Conservation (phyloP, 2,797 vertebrate species). For the Molossus molossus region DNA sequence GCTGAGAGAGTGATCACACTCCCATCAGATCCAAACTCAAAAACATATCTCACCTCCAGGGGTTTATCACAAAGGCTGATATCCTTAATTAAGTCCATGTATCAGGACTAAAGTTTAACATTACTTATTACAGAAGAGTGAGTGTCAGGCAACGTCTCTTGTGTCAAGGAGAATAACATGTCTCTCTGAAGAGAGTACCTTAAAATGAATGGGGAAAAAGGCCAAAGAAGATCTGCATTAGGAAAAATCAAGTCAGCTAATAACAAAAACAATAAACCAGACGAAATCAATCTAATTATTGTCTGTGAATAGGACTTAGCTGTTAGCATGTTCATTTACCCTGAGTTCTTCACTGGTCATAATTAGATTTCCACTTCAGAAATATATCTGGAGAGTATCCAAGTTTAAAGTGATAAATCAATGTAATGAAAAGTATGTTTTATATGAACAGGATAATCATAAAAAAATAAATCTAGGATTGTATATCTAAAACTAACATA, state of each 20-base stretch:
- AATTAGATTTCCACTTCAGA: not conserved
- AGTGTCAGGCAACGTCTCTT: not conserved
- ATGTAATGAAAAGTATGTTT: not conserved
- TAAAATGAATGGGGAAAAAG: not conserved
- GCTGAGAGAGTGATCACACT: not conserved
- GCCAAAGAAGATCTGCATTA: not conserved
- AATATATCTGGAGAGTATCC: not conserved
- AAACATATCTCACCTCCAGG: not conserved
- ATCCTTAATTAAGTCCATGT: not conserved
- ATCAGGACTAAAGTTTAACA: not conserved
- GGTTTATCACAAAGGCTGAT: not conserved
- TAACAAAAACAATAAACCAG: not conserved
- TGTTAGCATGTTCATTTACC: not conserved
- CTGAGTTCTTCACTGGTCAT: not conserved
- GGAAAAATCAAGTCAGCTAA: not conserved
- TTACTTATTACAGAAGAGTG: not conserved
- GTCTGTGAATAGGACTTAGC: not conserved
- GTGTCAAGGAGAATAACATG: not conserved
- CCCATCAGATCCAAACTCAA: not conserved
- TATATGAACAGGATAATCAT: not conserved
- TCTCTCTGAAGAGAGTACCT: not conserved
- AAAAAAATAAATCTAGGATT: not conserved
- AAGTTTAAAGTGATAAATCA: constrained; percentile 29
- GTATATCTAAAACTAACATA: not conserved
- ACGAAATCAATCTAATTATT: not conserved